A percentile compares a stretch with the other conserved stretches of the same genome.
Evolutionary conservation across 2,113 vertebrate genomes (phyloP).

Genomic region (Ginglymostoma cirratum): DNA sequence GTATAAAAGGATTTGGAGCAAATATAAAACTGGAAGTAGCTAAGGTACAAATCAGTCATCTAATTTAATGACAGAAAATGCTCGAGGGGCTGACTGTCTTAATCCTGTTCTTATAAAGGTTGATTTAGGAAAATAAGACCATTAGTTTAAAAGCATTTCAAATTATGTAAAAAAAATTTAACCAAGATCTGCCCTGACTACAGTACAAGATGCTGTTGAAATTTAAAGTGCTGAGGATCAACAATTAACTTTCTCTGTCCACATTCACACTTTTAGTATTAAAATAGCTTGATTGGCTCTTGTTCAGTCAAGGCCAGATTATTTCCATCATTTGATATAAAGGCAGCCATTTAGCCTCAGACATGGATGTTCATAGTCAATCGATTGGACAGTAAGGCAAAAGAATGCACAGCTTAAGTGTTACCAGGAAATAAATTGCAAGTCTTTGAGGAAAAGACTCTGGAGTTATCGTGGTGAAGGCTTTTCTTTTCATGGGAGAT

Average conservation of each 20-base stretch:
- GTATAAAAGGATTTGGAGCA: background rate
- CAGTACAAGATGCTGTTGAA: background rate
- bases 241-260: background rate
- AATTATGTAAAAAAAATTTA: background rate
- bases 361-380: background rate
- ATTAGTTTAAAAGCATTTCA: background rate
- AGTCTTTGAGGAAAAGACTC: background rate
- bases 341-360: background rate
- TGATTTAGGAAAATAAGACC: background rate
- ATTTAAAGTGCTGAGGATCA: background rate
- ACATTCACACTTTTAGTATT: background rate
- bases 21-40: background rate
- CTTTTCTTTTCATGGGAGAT: background rate
- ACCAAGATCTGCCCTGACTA: background rate
- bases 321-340: background rate
- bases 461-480: background rate
- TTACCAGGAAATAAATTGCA: background rate
- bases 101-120: background rate
- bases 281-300: too few relatives aligned
- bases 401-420: background rate
- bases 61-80: background rate
- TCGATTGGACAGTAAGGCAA: background rate
- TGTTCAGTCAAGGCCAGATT: background rate
- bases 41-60: background rate
- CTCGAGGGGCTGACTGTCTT: background rate